Base-by-base conservation (phyloP, 1,140 invertebrate species). In the Cotesia glomerata region DNA sequence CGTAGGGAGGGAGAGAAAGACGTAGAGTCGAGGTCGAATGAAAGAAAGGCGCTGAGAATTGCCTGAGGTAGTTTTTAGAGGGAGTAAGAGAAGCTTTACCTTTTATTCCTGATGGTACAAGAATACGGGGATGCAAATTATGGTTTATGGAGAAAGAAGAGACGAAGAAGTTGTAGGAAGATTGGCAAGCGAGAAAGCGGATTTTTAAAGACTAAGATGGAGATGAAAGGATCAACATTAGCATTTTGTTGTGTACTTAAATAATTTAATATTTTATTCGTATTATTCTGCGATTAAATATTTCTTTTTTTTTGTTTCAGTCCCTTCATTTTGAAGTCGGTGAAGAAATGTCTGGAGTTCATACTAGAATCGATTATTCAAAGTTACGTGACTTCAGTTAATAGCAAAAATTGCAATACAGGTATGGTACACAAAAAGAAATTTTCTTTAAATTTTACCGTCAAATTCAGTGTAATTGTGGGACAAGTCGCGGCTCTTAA, bases 21-120 rank as follows among this genome's bases (percentile, higher is more conserved):
- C 36, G 65, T 26, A 51, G 35, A 66, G 39, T 36, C 61, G 64
- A 49, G 54, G 69, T 14, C 36, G 39, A 26, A 52, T n/a, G 61
- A 58, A 66, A 69, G 58, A 58, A 61, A 16, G 56, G 39, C 36
- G 39, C 36, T 32, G 34, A 51, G 66, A 75, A 52, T 75, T 72
- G 69, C 72, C 69, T 65, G 65, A 59, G 69, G 58, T 63, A 54
- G 61, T 63, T 63, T 72, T 45, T 35, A 64, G 26, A 39, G 11
- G 14, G 51, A 74, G 71, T 58, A 69, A 64, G 8, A 49, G 26
- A 39, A 26, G 14, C 63, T 73, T 74, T 80, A 74, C 62, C 49
- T 64, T 65, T 63, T 65, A 36, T 64, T 52, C 74, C 76, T 78
- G 73, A 73, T 77, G 75, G 66, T 72, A 75, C 71, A 26, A 26